Percentiles rank a stretch among this genome's conserved stretches.
phyloP scores from a whole-genome alignment of 2,797 vertebrate species.

The Hypotaenidia philippensis region DNA sequence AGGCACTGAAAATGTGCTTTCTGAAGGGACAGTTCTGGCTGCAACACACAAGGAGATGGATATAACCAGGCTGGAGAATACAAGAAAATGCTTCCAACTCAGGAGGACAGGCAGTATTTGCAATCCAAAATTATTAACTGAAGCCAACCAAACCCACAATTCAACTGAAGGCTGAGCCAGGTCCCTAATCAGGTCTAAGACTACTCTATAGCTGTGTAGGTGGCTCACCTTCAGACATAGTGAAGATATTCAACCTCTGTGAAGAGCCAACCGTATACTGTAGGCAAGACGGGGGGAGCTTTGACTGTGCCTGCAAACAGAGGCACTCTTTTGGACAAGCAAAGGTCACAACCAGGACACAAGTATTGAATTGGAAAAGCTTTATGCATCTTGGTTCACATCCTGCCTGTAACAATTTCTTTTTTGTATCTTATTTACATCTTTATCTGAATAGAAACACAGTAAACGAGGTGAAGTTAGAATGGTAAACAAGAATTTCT shows the following conservation, averaged over 20 bases:
- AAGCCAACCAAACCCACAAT: neutral
- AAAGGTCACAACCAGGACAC: constrained; percentile 26
- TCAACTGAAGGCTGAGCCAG: neutral
- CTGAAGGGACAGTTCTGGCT: neutral
- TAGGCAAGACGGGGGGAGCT: fast-evolving
- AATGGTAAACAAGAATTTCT: constrained; percentile 36
- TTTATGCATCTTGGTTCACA: neutral
- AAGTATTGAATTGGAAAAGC: neutral
- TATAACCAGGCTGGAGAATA: neutral
- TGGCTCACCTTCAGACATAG: fast-evolving
- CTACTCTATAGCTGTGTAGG: fast-evolving
- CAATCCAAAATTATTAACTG: neutral
- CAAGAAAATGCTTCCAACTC: neutral
- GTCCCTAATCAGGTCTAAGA: neutral
- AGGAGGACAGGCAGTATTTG: neutral
- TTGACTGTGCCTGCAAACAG: neutral
- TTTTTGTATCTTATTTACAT: constrained; percentile 41
- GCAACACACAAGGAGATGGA: neutral
- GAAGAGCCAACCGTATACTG: fast-evolving
- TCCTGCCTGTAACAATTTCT: constrained; percentile 22
- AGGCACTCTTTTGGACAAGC: neutral
- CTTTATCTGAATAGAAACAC: constrained; percentile 21
- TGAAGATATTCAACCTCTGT: fast-evolving
- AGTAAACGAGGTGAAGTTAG: neutral
- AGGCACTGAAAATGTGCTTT: neutral